Conservation (phyloP, 2,113 vertebrate genomes). For the Oryzias celebensis region DNA sequence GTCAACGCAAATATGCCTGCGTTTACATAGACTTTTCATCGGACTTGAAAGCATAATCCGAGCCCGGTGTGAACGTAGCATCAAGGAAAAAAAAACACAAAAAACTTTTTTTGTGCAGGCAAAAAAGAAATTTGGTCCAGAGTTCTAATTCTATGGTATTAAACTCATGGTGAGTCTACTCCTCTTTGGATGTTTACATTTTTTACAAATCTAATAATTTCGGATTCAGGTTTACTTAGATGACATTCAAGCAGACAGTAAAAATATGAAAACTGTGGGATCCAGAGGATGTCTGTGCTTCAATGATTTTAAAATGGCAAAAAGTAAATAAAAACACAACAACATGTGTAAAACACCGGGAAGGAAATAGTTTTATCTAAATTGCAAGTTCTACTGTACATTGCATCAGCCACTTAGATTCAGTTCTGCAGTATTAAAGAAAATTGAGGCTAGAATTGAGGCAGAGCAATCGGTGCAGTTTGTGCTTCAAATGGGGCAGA, state of each 20-base stretch:
- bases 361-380: neutral
- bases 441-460: neutral
- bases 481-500: conserved; percentile 20
- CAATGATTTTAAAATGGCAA: conserved; percentile 8
- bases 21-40: too few relatives aligned
- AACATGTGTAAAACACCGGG: neutral
- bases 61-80: too few relatives aligned
- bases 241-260: neutral
- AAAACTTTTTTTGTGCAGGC: too few relatives aligned
- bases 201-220: too few relatives aligned
- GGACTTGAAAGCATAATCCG: too few relatives aligned
- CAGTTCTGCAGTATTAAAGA: conserved; percentile 22
- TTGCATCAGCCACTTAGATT: conserved; percentile 5
- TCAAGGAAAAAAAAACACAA: too few relatives aligned
- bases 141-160: too few relatives aligned
- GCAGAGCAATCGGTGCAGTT: conserved; percentile 12
- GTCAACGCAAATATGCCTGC: too few relatives aligned
- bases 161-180: too few relatives aligned
- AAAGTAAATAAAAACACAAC: conserved; percentile 11
- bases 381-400: conserved; percentile 3
- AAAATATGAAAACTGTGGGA: neutral
- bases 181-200: too few relatives aligned
- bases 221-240: too few relatives aligned
- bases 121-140: too few relatives aligned
- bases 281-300: conserved; percentile 17